Evolutionary conservation across 2,888 invertebrate species (phyloP).

Genomic region (Oeneis ivallda): DNA sequence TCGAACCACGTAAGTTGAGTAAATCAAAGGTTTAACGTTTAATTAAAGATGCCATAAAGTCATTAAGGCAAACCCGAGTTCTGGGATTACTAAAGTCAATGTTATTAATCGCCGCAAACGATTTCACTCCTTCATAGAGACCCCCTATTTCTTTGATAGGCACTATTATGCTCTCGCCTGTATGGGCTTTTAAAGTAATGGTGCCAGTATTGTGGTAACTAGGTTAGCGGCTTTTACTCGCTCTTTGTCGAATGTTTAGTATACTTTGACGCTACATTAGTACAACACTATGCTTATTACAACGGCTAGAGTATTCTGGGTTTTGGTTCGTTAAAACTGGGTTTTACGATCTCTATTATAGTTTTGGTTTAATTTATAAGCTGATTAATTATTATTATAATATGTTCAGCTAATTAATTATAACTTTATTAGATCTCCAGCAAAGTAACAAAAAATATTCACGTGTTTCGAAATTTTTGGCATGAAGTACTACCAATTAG

Average conservation of each 20-base stretch:
- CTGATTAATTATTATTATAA: too few relatives aligned
- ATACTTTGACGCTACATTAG: conserved; percentile 24
- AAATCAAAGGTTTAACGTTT: background rate
- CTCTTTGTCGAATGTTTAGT: conserved; percentile 36
- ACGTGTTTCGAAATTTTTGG: too few relatives aligned
- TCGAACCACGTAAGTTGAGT: background rate
- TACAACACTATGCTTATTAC: background rate
- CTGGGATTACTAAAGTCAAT: conserved; percentile 19
- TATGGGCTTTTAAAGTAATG: conserved; percentile 40
- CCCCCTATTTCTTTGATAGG: conserved; percentile 37
- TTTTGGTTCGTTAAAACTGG: conserved; percentile 15
- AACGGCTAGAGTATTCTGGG: background rate
- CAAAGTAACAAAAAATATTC: too few relatives aligned
- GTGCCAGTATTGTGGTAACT: conserved; percentile 40
- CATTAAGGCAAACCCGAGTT: conserved; percentile 5
- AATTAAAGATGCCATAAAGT: conserved; percentile 11
- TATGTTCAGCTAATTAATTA: too few relatives aligned
- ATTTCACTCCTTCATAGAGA: conserved; percentile 33
- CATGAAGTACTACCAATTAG: too few relatives aligned
- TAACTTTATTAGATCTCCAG: too few relatives aligned
- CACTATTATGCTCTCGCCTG: conserved; percentile 39
- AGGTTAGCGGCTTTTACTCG: conserved; percentile 38
- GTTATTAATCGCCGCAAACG: conserved; percentile 35
- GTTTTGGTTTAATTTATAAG: too few relatives aligned
- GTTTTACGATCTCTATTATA: background rate